A percentile compares a stretch with the other conserved stretches of the same genome.
These are phyloP conservation scores for Ariolimax columbianus DNA, from an alignment of 2,888 invertebrate genomes.

Conservation along the genomic window DNA sequence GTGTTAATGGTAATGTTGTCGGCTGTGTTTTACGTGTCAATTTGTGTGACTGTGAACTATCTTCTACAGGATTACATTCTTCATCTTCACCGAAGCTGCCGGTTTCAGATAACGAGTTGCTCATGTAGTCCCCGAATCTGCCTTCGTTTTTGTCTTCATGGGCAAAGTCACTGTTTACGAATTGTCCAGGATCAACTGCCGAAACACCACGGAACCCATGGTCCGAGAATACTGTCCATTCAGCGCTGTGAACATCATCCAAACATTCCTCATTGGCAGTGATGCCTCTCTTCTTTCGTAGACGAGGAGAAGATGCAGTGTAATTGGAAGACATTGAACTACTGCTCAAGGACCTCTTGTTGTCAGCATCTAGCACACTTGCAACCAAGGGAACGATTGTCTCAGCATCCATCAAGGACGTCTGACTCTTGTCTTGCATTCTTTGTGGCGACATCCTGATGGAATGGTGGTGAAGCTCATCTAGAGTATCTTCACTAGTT, in stretches of 20 bases:
- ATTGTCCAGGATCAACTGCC: neutral
- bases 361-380: slow-evolving; percentile 7
- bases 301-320: slow-evolving; percentile 52
- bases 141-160: neutral
- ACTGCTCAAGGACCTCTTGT: slow-evolving; percentile 77
- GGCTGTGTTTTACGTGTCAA: neutral
- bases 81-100: slow-evolving; percentile 33
- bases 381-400: neutral
- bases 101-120: slow-evolving; percentile 35
- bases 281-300: slow-evolving; percentile 27
- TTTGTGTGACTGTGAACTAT: neutral
- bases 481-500: neutral
- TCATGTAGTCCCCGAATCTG: slow-evolving; percentile 21
- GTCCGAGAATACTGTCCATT: neutral
- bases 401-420: slow-evolving; percentile 44
- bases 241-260: neutral
- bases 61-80: neutral
- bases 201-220: neutral
- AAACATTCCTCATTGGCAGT: neutral
- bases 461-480: neutral
- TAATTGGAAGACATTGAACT: slow-evolving; percentile 78
- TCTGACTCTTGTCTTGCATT: slow-evolving; percentile 5
- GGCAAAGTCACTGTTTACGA: slow-evolving; percentile 20
- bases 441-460: neutral
- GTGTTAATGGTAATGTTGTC: too few species aligned